Evolutionary conservation across 2,113 vertebrate species (phyloP).

Genomic region (Gymnobelideus leadbeateri): DNA sequence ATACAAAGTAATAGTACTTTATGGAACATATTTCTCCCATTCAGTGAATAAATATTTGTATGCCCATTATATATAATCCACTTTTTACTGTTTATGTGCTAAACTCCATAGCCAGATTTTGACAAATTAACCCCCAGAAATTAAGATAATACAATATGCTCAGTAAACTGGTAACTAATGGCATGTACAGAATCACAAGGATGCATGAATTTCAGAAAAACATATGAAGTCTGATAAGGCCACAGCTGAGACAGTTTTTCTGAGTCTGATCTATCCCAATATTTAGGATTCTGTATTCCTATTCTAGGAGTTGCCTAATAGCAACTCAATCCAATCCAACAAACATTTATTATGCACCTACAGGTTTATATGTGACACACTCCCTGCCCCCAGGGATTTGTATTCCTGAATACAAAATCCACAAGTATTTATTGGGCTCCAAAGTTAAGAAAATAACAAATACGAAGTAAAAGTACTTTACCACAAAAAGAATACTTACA

Average conservation of each 20-base stretch:
- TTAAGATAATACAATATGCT: neutral
- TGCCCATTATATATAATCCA: neutral
- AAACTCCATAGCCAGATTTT: neutral
- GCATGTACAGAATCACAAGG: neutral
- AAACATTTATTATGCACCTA: neutral
- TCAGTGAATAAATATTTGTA: neutral
- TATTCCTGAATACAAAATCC: slow-evolving; percentile 16
- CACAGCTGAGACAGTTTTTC: neutral
- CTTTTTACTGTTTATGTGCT: neutral
- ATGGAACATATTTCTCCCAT: neutral
- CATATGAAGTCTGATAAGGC: neutral
- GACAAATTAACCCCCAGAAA: neutral
- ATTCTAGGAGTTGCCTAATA: neutral
- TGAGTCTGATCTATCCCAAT: neutral
- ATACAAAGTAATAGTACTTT: neutral
- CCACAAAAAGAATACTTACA: neutral
- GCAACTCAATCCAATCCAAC: neutral
- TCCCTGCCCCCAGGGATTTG: neutral
- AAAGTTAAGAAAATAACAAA: neutral
- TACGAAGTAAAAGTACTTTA: slow-evolving; percentile 20
- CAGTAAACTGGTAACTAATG: neutral
- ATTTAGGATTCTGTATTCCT: neutral
- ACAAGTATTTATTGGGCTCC: slow-evolving; percentile 20
- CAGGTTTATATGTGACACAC: neutral
- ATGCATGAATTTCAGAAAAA: neutral